Percentiles rank a stretch among this genome's conserved stretches.
phyloP scores from a whole-genome alignment of 2,888 invertebrate genomes.

The Cybosia mesomella region DNA sequence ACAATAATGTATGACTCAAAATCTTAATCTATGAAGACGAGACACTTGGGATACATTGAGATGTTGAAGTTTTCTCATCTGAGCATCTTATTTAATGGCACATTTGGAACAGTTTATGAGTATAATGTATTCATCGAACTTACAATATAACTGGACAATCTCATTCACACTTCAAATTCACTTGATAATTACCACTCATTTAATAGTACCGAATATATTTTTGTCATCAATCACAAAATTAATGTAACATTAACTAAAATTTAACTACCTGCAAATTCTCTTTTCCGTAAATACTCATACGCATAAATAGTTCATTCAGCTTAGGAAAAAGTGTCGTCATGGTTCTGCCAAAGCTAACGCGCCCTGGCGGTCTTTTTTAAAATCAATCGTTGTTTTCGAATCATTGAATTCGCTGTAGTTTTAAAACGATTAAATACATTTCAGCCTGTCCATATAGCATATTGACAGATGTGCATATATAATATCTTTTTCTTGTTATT shows the following conservation, averaged over 20 bases:
- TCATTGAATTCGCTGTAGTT: neutral
- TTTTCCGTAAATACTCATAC: conserved; percentile 33
- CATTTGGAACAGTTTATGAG: conserved; percentile 55
- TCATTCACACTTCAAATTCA: conserved; percentile 47
- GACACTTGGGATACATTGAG: conserved; percentile 47
- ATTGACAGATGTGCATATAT: neutral
- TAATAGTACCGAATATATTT: conserved; percentile 49
- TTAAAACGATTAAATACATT: neutral
- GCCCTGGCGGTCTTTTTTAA: neutral
- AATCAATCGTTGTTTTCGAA: neutral
- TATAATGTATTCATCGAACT: conserved; percentile 50
- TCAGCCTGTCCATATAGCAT: conserved; percentile 4
- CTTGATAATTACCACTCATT: conserved; percentile 24
- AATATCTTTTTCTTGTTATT: conserved; percentile 10
- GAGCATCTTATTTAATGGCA: conserved; percentile 49
- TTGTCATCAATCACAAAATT: conserved; percentile 39
- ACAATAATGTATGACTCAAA: conserved; percentile 48
- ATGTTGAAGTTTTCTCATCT: conserved; percentile 39
- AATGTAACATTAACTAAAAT: conserved; percentile 42
- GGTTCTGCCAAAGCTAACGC: neutral
- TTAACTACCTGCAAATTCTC: conserved; percentile 43
- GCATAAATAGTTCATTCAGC: conserved; percentile 25
- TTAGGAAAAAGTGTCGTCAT: conserved; percentile 12
- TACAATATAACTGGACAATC: conserved; percentile 38
- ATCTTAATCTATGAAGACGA: conserved; percentile 47